phyloP scores from a whole-genome alignment of 2,797 vertebrate genomes.

The Strix occidentalis region DNA sequence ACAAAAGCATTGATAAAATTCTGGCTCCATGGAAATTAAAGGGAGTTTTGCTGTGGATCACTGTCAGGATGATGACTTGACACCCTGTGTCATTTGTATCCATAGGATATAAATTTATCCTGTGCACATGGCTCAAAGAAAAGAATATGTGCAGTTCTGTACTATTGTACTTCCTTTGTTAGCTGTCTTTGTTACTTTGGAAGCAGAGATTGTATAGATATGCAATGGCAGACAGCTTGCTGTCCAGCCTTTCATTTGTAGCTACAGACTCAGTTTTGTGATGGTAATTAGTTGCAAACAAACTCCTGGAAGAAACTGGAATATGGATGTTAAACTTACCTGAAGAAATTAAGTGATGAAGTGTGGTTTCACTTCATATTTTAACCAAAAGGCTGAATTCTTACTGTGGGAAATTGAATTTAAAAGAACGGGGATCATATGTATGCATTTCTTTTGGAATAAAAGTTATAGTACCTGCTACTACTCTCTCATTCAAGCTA shows the following conservation, averaged over 20 bases:
- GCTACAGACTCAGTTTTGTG: neutral
- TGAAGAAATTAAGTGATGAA: conserved; percentile 21
- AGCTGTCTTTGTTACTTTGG: neutral
- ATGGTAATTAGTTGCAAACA: conserved; percentile 14
- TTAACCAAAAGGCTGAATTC: neutral
- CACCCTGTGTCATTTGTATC: neutral
- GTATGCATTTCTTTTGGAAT: neutral
- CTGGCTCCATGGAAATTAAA: neutral
- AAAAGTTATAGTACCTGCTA: neutral
- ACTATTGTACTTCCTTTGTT: neutral
- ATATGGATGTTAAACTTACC: neutral
- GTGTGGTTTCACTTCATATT: neutral
- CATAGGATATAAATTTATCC: conserved; percentile 5
- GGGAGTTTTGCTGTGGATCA: neutral
- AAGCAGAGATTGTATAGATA: conserved; percentile 16
- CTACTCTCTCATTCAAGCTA: neutral
- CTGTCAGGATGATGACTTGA: neutral
- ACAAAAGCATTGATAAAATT: neutral
- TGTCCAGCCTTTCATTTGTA: conserved; percentile 1
- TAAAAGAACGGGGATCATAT: neutral
- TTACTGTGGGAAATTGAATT: neutral
- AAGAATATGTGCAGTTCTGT: neutral
- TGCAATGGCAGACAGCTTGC: neutral
- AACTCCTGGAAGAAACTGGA: neutral
- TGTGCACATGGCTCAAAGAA: neutral